Evolutionary conservation across 2,797 vertebrate species (phyloP), one percentile per base, ranked within the genome.

Genomic region (Silurus lanzhouensis): DNA sequence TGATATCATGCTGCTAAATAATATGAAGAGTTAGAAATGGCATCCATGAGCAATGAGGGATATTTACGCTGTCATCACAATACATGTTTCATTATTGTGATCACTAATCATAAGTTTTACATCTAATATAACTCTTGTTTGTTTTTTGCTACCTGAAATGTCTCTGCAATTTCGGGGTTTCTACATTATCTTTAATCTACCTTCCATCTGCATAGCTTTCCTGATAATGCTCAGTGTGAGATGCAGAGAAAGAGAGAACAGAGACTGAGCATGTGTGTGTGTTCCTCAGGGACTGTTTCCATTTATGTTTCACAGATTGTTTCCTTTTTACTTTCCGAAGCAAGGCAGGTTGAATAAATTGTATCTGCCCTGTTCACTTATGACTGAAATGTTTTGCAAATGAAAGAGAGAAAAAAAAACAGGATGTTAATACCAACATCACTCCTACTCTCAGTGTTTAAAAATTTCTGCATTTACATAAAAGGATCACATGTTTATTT

Each of bases 321-420:
- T 88, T 87, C 60, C 85, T 88, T 89, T 90, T 85, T 70, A 82
- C 74, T 68, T 84, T 77, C 48, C 38, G 70, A 84, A 89, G 82
- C 84, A 87, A 88, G 85, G 77, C 85, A 83, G 82, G 79, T 89
- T 78, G 84, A 83, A 89, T 89, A 90, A 89, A 90, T 79, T 88
- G 84, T 82, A 86, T 83, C 76, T 83, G 67, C 79, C 82, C 85
- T 90, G 84, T 87, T 87, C 55, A 58, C 77, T 86, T 88, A 81
- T 78, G 80, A 87, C 83, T 75, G 86, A 86, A 74, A 79, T 84
- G 77, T 84, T 87, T 88, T 85, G 85, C 77, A 86, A 84, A 60
- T 57, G 7, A 52, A 8, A 46, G 52, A 70, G 63, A 81, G 63
- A 71, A 15, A 63, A 66, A 76, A 60, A 76, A 38, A 19, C 52